These are phyloP conservation scores for Lepidotrigona ventralis DNA, from an alignment of 1,140 invertebrate species.

Conservation along the genomic window DNA sequence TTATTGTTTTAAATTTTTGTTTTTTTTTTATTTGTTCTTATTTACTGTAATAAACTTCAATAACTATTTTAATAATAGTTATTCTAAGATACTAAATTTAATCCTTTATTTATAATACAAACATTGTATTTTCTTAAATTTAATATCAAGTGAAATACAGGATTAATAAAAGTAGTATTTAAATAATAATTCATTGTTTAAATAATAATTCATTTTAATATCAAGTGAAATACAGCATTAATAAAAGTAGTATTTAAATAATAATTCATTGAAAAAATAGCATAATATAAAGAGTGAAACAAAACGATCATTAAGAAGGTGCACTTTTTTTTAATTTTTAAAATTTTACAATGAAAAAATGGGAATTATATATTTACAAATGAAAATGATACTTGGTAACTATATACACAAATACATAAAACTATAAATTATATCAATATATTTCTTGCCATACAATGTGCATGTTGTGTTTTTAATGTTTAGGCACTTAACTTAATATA, in stretches of 20 bases:
- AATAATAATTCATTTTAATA: too few species aligned
- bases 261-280: not conserved
- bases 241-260: not conserved
- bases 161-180: not conserved
- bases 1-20: conserved; percentile 24
- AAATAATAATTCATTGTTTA: not conserved
- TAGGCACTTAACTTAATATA: conserved; percentile 13
- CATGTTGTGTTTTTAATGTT: not conserved
- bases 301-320: not conserved
- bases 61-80: not conserved
- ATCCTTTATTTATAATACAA: not conserved
- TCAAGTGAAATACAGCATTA: not conserved
- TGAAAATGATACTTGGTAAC: not conserved
- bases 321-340: conserved; percentile 13
- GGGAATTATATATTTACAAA: conserved; percentile 17
- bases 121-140: not conserved
- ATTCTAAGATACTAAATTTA: not conserved
- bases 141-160: not conserved
- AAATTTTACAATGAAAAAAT: conserved; percentile 1
- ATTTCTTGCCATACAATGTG: conserved; percentile 2
- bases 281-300: not conserved
- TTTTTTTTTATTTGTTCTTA: not conserved
- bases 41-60: not conserved
- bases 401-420: conserved; percentile 7
- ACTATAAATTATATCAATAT: not conserved